Base-by-base conservation (phyloP, 1,140 invertebrate genomes). In the Ooceraea biroi region DNA sequence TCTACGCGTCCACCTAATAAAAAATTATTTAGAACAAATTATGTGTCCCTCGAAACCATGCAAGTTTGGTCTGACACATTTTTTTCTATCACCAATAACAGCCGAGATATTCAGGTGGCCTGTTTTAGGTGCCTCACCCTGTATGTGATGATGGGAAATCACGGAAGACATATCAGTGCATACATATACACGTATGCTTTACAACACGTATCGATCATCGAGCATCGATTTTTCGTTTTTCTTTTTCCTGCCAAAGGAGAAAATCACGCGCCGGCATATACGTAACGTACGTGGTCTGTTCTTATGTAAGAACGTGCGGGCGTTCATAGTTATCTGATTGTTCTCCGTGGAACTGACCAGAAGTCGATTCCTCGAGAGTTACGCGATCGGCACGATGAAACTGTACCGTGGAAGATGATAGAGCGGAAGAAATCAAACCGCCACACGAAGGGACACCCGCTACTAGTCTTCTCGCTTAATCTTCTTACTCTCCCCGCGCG, bases 261-360 rank as follows among this genome's bases (percentile, higher is more conserved):
- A 71, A 80, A 71, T 71, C 66, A 80, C 30, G 50, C 36, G 14
- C 22, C 14, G 14, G 55, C 17, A 22, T 57, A n/a, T 10, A 30
- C 22, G 19, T 7, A 25, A 58, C 44, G 73, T 83, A 87, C 66
- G 52, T 61, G 82, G 52, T 30, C 27, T 12, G 19, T 41, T 65
- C 25, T 88, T 88, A 88, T 50, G 41, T 88, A 88, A 88, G 76
- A 73, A 57, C 66, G 72, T 77, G 86, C 87, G 77, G 83, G 86
- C 86, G 83, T 88, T 66, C 61, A 27, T 10, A 22, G 71, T 88
- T 88, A 88, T 88, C 86, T 83, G 87, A 88, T 88, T 88, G 65
- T 84, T 84, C 77, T 82, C 41, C 41, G 52, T 71, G 44, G 74
- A 69, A n/a, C 74, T 74, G 69, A 71, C 50, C 86, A 76, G 83